Percentiles rank a stretch among this genome's conserved stretches.
phyloP scores from a whole-genome alignment of 2,888 invertebrate genomes.

The Andrena trimmerana region DNA sequence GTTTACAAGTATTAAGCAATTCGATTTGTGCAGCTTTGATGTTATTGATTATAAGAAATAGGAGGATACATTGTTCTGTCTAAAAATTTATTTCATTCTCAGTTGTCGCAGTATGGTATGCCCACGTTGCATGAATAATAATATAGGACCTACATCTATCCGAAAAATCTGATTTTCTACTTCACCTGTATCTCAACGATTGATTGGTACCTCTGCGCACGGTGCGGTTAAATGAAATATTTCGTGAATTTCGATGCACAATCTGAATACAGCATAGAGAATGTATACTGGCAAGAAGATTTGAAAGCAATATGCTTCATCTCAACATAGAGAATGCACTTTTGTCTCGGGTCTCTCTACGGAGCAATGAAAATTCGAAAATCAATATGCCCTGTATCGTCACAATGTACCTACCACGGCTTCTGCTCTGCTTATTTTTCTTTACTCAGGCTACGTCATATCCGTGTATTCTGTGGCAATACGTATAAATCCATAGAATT shows the following conservation, averaged over 20 bases:
- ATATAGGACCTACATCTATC: background rate
- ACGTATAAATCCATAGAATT: background rate
- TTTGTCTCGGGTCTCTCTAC: conserved; percentile 61
- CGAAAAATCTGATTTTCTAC: conserved; percentile 10
- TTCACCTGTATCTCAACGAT: background rate
- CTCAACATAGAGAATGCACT: conserved; percentile 56
- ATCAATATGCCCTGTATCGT: conserved; percentile 68
- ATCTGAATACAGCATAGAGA: conserved; percentile 11
- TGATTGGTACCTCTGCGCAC: background rate
- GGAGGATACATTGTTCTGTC: too few species aligned
- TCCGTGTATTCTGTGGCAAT: background rate
- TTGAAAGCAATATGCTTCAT: conserved; percentile 57
- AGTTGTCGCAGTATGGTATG: background rate
- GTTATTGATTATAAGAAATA: too few species aligned
- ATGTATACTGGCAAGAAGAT: conserved; percentile 34
- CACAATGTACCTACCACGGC: conserved; percentile 55
- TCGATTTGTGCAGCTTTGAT: too few species aligned
- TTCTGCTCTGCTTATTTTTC: conserved; percentile 59
- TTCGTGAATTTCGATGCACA: conserved; percentile 28
- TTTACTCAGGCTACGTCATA: conserved; percentile 18
- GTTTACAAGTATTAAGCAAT: too few species aligned
- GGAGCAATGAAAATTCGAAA: conserved; percentile 71
- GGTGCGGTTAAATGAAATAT: conserved; percentile 59
- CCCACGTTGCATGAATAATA: background rate
- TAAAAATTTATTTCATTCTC: background rate